Base-by-base conservation (phyloP, 2,888 invertebrate species). In the Leptinotarsa juncta region DNA sequence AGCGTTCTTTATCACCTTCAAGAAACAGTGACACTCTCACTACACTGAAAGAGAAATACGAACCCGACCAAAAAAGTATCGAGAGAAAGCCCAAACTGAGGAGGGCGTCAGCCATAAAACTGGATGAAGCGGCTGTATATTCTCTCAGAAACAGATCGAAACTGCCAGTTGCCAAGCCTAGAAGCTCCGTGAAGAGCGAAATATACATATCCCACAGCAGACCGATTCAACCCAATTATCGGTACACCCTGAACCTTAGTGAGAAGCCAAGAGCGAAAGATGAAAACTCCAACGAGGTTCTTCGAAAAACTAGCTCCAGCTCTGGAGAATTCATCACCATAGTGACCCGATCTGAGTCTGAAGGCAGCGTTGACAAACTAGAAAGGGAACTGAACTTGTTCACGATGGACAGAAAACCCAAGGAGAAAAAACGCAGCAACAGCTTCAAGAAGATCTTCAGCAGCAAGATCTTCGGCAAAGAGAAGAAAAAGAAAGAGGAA, bases 401-500 rank as follows among this genome's bases (percentile, higher is more conserved):
- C 75, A 83, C 83, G 12, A 87, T 86, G 86, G 86, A 86, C 32
- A 77, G 80, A 20, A 83, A 83, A 72, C 73, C 79, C 3, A 84
- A 85, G 80, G 85, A 87, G 65, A 87, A 86, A 77, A 88, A 87
- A 79, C 83, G 88, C 7, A 81, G 82, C 67, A 86, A 82, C 75
- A 86, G 87, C 75, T 87, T 88, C 67, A 81, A 83, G 7, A 85
- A 82, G 77, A 82, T 87, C 55, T 85, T 88, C 62, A 80, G 84
- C 10, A 84, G 82, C 4, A 81, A 81, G 49, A 80, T 87, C 65
- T 85, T 87, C 79, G 77, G 85, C 1, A 88, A 87, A 73, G 81
- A 86, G 62, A 87, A 87, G 73, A 88, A 89, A 73, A 88, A 88
- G 67, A 88, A 89, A 75, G 88, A 88, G 70, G 83, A 85, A 5